Conservation (phyloP, 2,888 invertebrate species). For the Meloe dianella region DNA sequence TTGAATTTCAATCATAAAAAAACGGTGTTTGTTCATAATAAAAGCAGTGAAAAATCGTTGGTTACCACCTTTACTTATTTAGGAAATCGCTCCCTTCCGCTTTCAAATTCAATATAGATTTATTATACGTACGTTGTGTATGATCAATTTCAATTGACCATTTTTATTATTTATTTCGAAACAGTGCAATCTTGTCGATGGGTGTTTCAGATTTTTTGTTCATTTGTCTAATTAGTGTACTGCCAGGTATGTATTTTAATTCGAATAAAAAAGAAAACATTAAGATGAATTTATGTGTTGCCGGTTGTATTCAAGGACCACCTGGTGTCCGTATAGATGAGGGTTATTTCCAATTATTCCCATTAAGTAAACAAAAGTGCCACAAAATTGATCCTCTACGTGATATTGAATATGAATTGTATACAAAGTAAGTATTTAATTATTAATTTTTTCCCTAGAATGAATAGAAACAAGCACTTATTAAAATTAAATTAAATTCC, state of each 20-base stretch:
- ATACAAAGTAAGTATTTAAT: conserved; percentile 61
- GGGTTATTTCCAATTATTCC: conserved; percentile 64
- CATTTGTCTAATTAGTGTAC: conserved; percentile 48
- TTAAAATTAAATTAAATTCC: too few species aligned
- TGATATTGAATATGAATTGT: conserved; percentile 64
- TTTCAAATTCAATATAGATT: background rate
- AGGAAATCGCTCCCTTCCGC: background rate
- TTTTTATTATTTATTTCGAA: too few species aligned
- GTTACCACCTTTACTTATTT: background rate
- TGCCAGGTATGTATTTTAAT: conserved; percentile 46
- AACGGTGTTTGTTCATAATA: background rate
- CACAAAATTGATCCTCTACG: conserved; percentile 61
- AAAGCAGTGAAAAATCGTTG: background rate
- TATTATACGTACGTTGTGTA: too few species aligned
- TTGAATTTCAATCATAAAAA: background rate
- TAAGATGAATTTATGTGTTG: background rate
- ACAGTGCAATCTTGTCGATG: conserved; percentile 37
- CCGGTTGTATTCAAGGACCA: conserved; percentile 60
- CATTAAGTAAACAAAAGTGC: conserved; percentile 66
- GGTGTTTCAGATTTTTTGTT: conserved; percentile 50
- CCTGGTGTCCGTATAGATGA: conserved; percentile 66
- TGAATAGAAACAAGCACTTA: too few species aligned
- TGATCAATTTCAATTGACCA: too few species aligned
- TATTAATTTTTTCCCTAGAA: background rate
- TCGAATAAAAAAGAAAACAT: background rate